A percentile compares a stretch with the other conserved stretches of the same genome.
phyloP scores from a whole-genome alignment of 2,888 invertebrate species.

The Lamproptera curius region DNA sequence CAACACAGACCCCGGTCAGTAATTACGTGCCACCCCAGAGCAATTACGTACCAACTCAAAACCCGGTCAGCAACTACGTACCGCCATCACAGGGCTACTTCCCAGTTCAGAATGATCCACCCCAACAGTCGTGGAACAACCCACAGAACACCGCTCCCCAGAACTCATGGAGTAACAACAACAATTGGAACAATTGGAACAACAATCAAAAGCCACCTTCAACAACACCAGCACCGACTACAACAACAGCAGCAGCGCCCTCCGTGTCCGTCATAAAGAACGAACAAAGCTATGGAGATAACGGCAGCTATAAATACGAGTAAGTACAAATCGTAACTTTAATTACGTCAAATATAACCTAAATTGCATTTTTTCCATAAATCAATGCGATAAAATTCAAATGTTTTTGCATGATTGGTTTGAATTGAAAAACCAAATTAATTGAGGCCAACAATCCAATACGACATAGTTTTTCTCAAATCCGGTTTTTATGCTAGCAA shows the following conservation, averaged over 20 bases:
- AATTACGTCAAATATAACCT: too few relatives aligned
- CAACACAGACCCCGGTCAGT: conserved; percentile 25
- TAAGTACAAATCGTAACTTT: too few relatives aligned
- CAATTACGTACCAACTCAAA: conserved; percentile 30
- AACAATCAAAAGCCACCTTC: conserved; percentile 14
- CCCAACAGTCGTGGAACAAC: conserved; percentile 28
- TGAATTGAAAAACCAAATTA: conserved; percentile 29
- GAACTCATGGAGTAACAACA: conserved; percentile 30
- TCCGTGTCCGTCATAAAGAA: conserved; percentile 65
- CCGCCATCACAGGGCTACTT: conserved; percentile 28
- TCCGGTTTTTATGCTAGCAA: conserved; percentile 40
- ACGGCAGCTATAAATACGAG: conserved; percentile 76
- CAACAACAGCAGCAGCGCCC: conserved; percentile 40
- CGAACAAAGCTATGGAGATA: conserved; percentile 58
- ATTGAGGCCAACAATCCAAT: conserved; percentile 47
- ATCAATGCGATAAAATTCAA: too few relatives aligned
- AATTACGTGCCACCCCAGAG: conserved; percentile 26
- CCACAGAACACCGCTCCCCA: conserved; percentile 21
- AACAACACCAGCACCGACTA: conserved; percentile 15
- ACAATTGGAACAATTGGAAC: conserved; percentile 24
- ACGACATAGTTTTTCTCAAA: conserved; percentile 34
- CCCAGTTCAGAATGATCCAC: conserved; percentile 28
- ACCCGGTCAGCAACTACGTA: conserved; percentile 23
- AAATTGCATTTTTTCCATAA: too few relatives aligned
- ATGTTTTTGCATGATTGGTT: background rate